Percentiles rank a stretch among this genome's conserved stretches.
phyloP scores from a whole-genome alignment of 2,113 vertebrate species.

The Limnothrissa miodon region DNA sequence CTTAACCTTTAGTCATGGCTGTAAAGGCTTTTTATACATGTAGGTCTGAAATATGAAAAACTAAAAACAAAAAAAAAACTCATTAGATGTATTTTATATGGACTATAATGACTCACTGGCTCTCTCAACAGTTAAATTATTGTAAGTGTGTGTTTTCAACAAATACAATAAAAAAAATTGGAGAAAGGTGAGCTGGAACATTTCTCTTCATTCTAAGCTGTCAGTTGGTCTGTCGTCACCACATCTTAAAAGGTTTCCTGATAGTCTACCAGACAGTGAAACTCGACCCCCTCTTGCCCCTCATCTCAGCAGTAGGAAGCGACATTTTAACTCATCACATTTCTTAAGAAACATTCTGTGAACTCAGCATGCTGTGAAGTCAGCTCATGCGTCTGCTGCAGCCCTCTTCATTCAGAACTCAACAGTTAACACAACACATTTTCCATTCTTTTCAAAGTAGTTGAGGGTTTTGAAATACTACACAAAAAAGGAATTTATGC shows the following conservation, averaged over 20 bases:
- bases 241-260: conserved; percentile 35
- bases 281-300: too few species aligned
- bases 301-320: not conserved
- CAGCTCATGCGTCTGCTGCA: not conserved
- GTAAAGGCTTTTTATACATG: too few species aligned
- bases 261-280: conserved; percentile 4
- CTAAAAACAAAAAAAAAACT: too few species aligned
- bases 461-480: not conserved
- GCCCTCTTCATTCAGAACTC: not conserved
- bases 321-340: conserved; percentile 1
- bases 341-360: not conserved
- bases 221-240: conserved; percentile 39
- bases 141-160: not conserved
- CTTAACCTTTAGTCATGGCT: too few species aligned
- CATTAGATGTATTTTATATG: too few species aligned
- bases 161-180: not conserved
- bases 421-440: not conserved
- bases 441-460: not conserved
- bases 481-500: not conserved
- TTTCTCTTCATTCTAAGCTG: conserved; percentile 18
- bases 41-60: too few species aligned
- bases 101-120: too few species aligned
- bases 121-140: too few species aligned
- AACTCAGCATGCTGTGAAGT: not conserved
- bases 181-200: not conserved